Conservation (phyloP, 2,888 invertebrate species). For the Adelphocoris suturalis region DNA sequence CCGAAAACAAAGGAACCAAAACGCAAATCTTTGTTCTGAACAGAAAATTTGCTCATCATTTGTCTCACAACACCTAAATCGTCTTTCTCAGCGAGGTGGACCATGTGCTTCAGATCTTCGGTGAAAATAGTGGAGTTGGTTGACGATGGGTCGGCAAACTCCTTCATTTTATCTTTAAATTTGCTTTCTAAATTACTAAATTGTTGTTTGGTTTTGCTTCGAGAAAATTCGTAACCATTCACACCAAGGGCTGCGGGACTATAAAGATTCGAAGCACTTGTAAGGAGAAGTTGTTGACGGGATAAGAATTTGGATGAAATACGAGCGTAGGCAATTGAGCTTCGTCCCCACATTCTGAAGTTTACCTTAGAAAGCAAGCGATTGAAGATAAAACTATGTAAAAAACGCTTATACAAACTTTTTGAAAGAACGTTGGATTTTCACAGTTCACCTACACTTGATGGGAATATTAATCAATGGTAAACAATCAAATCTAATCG, state of each 20-base stretch:
- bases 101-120: constrained; percentile 90
- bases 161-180: constrained; percentile 86
- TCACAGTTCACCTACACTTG: no score
- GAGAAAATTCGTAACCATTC: constrained; percentile 81
- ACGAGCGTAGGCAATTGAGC: background rate
- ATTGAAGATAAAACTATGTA: no score
- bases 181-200: constrained; percentile 83
- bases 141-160: constrained; percentile 81
- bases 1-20: constrained; percentile 92
- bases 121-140: constrained; percentile 86
- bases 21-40: constrained; percentile 85
- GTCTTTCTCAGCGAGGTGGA: constrained; percentile 83
- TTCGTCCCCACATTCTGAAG: constrained; percentile 14
- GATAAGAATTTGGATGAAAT: constrained; percentile 25
- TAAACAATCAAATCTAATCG: no score
- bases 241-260: constrained; percentile 82
- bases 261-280: constrained; percentile 56
- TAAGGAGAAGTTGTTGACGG: background rate
- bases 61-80: constrained; percentile 84
- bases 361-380: background rate
- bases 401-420: no score
- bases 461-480: no score
- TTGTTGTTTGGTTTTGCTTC: constrained; percentile 82
- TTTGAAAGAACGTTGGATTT: no score
- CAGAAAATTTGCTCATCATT: constrained; percentile 85